phyloP scores from a whole-genome alignment of 2,113 vertebrate genomes.

The Microcebus ravelobensis region DNA sequence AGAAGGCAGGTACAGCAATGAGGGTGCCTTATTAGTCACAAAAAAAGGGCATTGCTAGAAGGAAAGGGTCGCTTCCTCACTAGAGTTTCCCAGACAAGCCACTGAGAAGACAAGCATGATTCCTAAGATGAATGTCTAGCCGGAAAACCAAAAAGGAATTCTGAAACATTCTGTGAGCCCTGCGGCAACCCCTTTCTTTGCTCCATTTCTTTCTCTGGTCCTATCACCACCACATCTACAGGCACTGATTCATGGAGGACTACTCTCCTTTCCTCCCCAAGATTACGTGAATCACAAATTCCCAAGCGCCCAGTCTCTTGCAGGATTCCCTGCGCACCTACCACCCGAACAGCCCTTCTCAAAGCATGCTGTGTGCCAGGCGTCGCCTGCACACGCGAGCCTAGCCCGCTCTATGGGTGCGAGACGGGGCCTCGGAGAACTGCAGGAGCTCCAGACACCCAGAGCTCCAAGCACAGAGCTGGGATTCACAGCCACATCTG shows the following conservation, averaged over 20 bases:
- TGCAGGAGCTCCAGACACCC: not conserved
- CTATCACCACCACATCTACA: not conserved
- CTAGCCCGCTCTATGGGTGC: no score
- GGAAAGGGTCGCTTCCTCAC: not conserved
- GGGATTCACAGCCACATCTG: not conserved
- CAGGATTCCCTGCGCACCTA: not conserved
- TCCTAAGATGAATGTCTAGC: not conserved
- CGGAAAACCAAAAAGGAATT: not conserved
- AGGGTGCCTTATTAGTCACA: not conserved
- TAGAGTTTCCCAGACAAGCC: not conserved
- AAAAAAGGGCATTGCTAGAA: not conserved
- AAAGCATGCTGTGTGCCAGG: not conserved
- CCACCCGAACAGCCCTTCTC: not conserved
- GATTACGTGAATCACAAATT: not conserved
- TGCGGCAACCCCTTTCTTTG: not conserved
- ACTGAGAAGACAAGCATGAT: not conserved
- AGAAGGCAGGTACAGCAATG: not conserved
- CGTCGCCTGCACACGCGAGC: no score
- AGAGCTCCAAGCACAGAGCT: not conserved
- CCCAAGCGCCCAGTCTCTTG: not conserved
- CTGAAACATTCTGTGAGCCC: not conserved
- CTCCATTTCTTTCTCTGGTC: not conserved
- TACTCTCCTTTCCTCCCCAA: not conserved
- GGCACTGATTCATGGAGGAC: not conserved
- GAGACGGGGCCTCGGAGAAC: not conserved